phyloP scores from a whole-genome alignment of 1,140 invertebrate genomes.

The Plectrocnemia conspersa region DNA sequence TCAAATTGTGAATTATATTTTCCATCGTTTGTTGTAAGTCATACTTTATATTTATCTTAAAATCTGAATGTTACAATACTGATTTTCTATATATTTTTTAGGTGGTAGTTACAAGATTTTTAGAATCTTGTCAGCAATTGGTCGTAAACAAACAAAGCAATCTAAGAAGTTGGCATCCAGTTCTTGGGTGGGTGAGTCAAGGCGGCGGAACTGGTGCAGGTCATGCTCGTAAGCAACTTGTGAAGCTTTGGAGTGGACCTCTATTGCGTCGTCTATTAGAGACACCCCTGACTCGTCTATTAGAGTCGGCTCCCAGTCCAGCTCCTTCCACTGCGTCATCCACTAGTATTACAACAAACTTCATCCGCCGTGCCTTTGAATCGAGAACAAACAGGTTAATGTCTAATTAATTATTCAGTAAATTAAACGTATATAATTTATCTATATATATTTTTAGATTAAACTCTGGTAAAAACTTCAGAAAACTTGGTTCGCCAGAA shows the following conservation, averaged over 20 bases:
- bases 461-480: conserved; percentile 58
- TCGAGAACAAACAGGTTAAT: conserved; percentile 50
- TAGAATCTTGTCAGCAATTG: conserved; percentile 81
- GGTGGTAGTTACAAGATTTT: conserved; percentile 72
- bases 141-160: conserved; percentile 82
- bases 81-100: conserved; percentile 41
- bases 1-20: conserved; percentile 57
- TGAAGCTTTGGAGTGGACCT: conserved; percentile 75
- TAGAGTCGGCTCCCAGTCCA: conserved; percentile 39
- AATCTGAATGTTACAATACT: not conserved
- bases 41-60: not conserved
- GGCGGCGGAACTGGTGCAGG: conserved; percentile 75
- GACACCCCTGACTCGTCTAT: conserved; percentile 43
- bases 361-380: conserved; percentile 50
- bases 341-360: conserved; percentile 43
- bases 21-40: conserved; percentile 65
- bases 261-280: conserved; percentile 46
- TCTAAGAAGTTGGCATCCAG: conserved; percentile 94
- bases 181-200: conserved; percentile 95
- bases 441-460: conserved; percentile 42
- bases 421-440: not conserved
- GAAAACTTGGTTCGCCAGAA: conserved; percentile 74
- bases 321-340: conserved; percentile 11
- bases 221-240: conserved; percentile 77
- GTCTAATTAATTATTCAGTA: conserved; percentile 6